Evolutionary conservation across 2,797 vertebrate species (phyloP).

Genomic region (Bucorvus abyssinicus): DNA sequence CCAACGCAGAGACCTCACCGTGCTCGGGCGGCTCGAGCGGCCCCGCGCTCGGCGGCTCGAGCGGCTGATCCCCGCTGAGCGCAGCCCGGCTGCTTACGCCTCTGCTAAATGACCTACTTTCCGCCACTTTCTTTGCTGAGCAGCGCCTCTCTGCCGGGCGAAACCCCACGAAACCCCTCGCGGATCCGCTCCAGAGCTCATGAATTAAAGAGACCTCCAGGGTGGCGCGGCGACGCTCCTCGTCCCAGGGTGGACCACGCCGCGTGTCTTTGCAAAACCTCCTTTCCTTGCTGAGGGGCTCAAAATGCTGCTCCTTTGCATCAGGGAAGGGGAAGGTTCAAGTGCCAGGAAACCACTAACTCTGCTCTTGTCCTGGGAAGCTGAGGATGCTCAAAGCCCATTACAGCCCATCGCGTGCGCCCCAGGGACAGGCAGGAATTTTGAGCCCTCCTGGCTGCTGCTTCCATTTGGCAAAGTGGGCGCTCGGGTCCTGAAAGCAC

Average conservation of each 20-base stretch:
- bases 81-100: neutral
- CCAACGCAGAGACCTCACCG: fast-evolving
- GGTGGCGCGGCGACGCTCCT: neutral
- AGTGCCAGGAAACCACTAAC: neutral
- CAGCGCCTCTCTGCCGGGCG: neutral
- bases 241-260: fast-evolving
- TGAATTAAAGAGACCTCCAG: neutral
- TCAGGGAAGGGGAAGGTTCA: neutral
- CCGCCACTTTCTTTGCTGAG: neutral
- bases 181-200: fast-evolving
- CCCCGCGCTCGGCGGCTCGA: fast-evolving
- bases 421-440: neutral
- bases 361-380: neutral
- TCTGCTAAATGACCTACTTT: conserved; percentile 47
- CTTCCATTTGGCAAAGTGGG: conserved; percentile 23
- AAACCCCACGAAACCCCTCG: neutral
- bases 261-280: fast-evolving
- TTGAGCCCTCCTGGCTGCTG: neutral
- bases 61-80: neutral
- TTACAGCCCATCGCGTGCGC: neutral
- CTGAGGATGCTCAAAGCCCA: neutral
- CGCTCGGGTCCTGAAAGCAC: neutral
- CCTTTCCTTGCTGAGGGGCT: neutral
- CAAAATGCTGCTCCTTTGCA: neutral
- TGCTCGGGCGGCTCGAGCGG: fast-evolving